Evolutionary conservation across 1,140 invertebrate species (phyloP), one percentile per base, ranked within the genome.

Genomic region (Drosophila seguyi): DNA sequence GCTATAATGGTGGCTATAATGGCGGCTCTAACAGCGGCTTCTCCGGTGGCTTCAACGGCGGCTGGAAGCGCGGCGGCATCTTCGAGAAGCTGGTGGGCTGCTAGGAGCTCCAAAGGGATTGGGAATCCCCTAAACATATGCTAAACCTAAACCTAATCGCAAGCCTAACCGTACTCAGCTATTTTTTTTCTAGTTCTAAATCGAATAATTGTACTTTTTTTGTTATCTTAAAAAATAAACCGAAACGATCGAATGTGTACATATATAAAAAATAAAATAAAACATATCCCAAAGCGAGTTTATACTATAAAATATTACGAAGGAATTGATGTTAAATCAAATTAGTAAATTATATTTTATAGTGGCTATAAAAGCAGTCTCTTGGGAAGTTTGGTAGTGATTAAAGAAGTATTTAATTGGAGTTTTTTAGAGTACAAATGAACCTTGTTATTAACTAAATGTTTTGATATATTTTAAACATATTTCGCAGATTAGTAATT

Each of bases 21-120:
- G 50, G 41, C 0, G 67, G 66, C 25, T 25, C 25, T 4, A 25
- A 25, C 25, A 4, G 25, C 4, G 25, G 25, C 25, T 25, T 2
- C 5, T 71, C 42, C 25, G 67, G 45, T 4, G 79, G 83, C 22
- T 80, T 72, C 52, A 29, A 29, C 16, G 61, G 60, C 31, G 73
- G 79, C 75, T 90, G 87, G 83, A 91, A 91, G 62, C 67, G 84
- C 27, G 90, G 90, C 36, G 85, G 90, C 72, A 90, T 91, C 66
- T 91, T 87, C 55, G 90, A 91, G 71, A 91, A 91, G 59, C 59
- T 91, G 29, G 76, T 77, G 8, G 83, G 90, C 65, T 91, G 90
- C 76, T 91, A 90, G 44, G 31, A 44, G 7, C n/a, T 4, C 2
- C n/a, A 0, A n/a, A n/a, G n/a, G 4, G 20, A n/a, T n/a, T n/a